phyloP scores from a whole-genome alignment of 1,140 invertebrate genomes.

The Caenorhabditis briggsae region DNA sequence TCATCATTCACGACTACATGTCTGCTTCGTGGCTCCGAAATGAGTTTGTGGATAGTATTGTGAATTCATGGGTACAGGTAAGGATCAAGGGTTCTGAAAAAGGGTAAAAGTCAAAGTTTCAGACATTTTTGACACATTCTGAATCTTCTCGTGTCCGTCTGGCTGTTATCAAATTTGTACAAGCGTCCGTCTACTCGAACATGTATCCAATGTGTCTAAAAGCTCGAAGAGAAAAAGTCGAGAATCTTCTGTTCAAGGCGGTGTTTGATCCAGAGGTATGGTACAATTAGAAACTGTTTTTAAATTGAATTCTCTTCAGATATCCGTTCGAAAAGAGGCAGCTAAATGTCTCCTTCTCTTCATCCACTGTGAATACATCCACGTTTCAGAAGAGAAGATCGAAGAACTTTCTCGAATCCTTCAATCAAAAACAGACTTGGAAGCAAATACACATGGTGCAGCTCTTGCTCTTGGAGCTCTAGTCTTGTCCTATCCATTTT shows the following conservation, averaged over 20 bases:
- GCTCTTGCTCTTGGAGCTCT: constrained; percentile 18
- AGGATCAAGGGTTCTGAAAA: no score
- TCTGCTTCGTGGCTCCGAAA: constrained; percentile 3
- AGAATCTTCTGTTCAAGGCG: neutral
- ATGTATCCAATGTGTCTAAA: constrained; percentile 3
- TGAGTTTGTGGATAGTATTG: neutral
- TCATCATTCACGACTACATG: constrained; percentile 41
- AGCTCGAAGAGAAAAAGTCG: constrained; percentile 3
- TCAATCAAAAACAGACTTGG: neutral
- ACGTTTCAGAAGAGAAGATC: neutral
- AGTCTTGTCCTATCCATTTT: constrained; percentile 11
- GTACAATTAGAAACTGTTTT: no score
- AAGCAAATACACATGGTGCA: neutral
- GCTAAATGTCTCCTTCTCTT: constrained; percentile 16
- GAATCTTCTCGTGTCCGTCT: constrained; percentile 1
- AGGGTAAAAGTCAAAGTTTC: no score
- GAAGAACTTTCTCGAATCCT: neutral
- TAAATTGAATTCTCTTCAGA: neutral
- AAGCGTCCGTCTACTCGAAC: constrained; percentile 40
- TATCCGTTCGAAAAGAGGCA: constrained; percentile 10
- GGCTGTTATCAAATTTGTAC: constrained; percentile 26
- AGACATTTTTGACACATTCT: neutral
- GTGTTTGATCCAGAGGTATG: constrained; percentile 21
- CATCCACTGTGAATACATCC: constrained; percentile 13
- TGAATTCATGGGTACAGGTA: neutral